Base-by-base conservation (phyloP, 2,797 vertebrate genomes). In the Pampus argenteus region DNA sequence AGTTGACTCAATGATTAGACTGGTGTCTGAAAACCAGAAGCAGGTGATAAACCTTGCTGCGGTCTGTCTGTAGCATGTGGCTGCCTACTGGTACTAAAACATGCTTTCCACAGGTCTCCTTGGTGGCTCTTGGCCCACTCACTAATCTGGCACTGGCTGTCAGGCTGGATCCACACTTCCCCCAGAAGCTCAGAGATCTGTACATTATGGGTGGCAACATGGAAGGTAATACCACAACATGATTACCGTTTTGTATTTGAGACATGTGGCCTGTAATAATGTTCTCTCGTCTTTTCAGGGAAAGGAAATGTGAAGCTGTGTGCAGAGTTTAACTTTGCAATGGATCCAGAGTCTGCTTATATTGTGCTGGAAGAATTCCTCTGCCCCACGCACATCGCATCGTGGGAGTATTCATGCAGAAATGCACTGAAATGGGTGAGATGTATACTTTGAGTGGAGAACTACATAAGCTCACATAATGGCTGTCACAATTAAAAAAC, bases 131-230 rank as follows among this genome's bases (percentile, higher is more conserved):
- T 0, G 95, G 94, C 3, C 95, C 95, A 0, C 90, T 95, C 62
- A 95, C 94, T 23, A 95, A 96, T 76, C 86, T 96, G 65, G 95
- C 94, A 0, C 65, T 96, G 72, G 94, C 94, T 8, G 69, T 94
- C 60, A 85, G 83, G 75, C 50, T 95, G 78, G 94, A 95, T 52
- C 93, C 91, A 4, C 2, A 50, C 17, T 92, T 95, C n/a, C 91
- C 93, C n/a, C 57, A 92, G 29, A 95, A 94, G 70, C 90, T 95
- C 36, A 92, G 90, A 70, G 89, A 93, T n/a, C 60, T 96, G 58
- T 93, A 90, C 77, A 93, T 96, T 9, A 95, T 96, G 94, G 95
- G 95, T 0, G 95, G 95, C 31, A 96, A 95, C 82, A 95, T 92
- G 90, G 94, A 96, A 89, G 95, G 95, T 95, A 80, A 74, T 0